Evolutionary conservation across 1,140 invertebrate species (phyloP).

Genomic region (Drosophila nannoptera): DNA sequence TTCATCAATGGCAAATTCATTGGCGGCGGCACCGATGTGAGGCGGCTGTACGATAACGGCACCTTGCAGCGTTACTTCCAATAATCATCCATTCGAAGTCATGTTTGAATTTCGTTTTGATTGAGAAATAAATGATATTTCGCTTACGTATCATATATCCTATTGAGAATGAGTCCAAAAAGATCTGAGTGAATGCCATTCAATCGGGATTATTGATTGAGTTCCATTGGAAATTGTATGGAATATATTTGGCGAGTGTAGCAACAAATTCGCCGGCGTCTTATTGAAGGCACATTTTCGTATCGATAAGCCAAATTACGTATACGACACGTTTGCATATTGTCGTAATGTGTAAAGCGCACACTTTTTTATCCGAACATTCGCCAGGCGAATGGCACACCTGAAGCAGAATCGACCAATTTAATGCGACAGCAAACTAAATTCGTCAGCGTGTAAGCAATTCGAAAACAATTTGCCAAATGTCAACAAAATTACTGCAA

Average conservation of each 20-base stretch:
- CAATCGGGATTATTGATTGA: too few species aligned
- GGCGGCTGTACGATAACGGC: conserved; percentile 86
- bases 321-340: conserved; percentile 66
- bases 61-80: conserved; percentile 79
- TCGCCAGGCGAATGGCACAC: conserved; percentile 17
- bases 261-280: background rate
- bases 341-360: conserved; percentile 6
- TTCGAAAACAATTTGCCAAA: conserved; percentile 60
- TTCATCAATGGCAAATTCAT: conserved; percentile 94
- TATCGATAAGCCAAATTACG: conserved; percentile 72
- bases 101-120: conserved; percentile 17
- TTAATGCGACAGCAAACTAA: conserved; percentile 50
- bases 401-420: conserved; percentile 33
- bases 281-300: conserved; percentile 11
- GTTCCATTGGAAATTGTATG: background rate
- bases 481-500: conserved; percentile 62
- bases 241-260: background rate
- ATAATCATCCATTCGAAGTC: conserved; percentile 18
- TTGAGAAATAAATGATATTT: conserved; percentile 10
- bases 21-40: conserved; percentile 94
- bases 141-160: background rate
- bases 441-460: conserved; percentile 50
- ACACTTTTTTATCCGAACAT: conserved; percentile 20
- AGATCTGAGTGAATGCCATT: too few species aligned
- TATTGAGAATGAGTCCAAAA: too few species aligned